Conservation (phyloP, 2,113 vertebrate genomes). For the Psilopsiagon aymara region DNA sequence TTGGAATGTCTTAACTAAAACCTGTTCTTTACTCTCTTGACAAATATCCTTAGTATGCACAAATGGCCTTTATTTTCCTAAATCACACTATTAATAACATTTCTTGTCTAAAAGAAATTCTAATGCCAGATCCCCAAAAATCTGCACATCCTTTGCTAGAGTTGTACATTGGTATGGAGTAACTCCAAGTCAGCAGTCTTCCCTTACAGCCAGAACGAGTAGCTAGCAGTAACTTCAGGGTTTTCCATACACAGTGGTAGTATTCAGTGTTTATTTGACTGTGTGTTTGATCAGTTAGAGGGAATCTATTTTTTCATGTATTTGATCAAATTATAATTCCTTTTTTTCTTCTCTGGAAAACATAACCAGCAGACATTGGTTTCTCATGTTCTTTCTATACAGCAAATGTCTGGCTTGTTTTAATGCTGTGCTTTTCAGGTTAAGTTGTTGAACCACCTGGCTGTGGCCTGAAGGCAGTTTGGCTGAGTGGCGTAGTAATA, state of each 20-base stretch:
- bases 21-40: conserved; percentile 24
- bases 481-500: background rate
- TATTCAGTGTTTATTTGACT: background rate
- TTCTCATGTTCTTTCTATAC: background rate
- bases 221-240: background rate
- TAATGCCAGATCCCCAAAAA: background rate
- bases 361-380: background rate
- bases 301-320: background rate
- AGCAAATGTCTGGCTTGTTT: conserved; percentile 10
- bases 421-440: conserved; percentile 1
- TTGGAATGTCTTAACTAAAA: conserved; percentile 40
- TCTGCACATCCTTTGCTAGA: background rate
- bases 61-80: conserved; percentile 44
- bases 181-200: background rate
- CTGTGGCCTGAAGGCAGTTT: background rate
- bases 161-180: background rate
- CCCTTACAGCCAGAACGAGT: background rate
- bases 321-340: background rate
- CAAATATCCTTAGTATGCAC: background rate
- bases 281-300: background rate
- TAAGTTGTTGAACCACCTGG: conserved; percentile 26
- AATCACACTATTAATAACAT: background rate
- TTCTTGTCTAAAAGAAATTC: background rate
- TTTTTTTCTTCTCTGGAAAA: background rate
- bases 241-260: background rate